phyloP scores from a whole-genome alignment of 2,888 invertebrate species.

The Omphaloscelis lunosa region DNA sequence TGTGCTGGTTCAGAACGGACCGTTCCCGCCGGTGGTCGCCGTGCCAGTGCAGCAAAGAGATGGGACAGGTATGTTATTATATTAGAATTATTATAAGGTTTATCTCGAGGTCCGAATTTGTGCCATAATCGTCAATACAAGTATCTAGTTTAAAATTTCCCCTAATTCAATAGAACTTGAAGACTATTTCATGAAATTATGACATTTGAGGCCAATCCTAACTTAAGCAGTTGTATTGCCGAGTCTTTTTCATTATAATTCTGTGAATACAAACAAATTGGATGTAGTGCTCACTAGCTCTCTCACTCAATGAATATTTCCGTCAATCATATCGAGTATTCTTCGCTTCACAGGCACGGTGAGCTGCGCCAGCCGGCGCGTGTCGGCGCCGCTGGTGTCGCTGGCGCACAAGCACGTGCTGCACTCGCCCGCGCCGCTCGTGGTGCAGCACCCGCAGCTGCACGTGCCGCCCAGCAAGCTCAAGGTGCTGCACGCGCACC shows the following conservation, averaged over 20 bases:
- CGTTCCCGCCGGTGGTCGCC: constrained; percentile 80
- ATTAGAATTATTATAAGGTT: not conserved
- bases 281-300: too few relatives aligned
- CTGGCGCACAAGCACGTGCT: constrained; percentile 76
- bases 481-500: constrained; percentile 84
- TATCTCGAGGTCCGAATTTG: not conserved
- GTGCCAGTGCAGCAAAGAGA: constrained; percentile 76
- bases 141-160: too few relatives aligned
- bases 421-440: constrained; percentile 72
- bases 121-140: not conserved
- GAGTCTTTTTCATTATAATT: too few relatives aligned
- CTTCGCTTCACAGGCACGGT: not conserved
- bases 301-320: too few relatives aligned
- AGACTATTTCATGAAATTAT: too few relatives aligned
- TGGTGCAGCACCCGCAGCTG: constrained; percentile 71
- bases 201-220: too few relatives aligned
- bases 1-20: constrained; percentile 85
- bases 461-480: constrained; percentile 80
- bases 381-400: constrained; percentile 55
- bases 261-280: too few relatives aligned
- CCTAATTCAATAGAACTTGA: too few relatives aligned
- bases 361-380: constrained; percentile 44
- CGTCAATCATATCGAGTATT: too few relatives aligned
- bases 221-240: too few relatives aligned
- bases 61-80: constrained; percentile 54